These are phyloP conservation scores for Cercopithecus hamlyni DNA, from an alignment of 2,797 vertebrate genomes.

Conservation along the genomic window DNA sequence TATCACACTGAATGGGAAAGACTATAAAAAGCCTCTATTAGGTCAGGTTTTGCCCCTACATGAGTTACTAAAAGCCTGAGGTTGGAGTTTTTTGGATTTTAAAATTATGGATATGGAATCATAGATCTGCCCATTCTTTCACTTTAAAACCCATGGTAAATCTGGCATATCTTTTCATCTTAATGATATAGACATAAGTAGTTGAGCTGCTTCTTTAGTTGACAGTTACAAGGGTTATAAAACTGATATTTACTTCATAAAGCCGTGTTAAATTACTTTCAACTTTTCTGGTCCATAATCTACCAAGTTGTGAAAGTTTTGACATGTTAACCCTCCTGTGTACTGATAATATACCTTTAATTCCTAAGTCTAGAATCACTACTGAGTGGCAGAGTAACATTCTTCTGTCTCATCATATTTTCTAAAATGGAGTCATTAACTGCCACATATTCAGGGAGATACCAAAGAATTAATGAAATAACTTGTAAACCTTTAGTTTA, in stretches of 20 bases:
- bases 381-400: background rate
- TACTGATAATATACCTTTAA: constrained; percentile 13
- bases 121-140: background rate
- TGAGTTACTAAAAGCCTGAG: background rate
- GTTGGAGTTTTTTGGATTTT: background rate
- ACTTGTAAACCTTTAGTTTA: background rate
- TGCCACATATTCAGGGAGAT: background rate
- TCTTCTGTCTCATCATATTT: constrained; percentile 15
- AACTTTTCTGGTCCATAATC: background rate
- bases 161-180: background rate
- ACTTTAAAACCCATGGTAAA: background rate
- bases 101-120: background rate
- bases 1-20: background rate
- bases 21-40: background rate
- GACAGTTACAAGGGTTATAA: background rate
- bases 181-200: background rate
- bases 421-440: constrained; percentile 10
- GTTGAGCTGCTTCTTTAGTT: constrained; percentile 22
- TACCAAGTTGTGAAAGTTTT: constrained; percentile 38
- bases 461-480: constrained; percentile 17
- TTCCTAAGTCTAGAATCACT: background rate
- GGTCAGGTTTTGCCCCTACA: background rate
- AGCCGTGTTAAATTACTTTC: background rate
- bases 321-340: background rate
- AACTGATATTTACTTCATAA: background rate